Base-by-base conservation (phyloP, 2,113 vertebrate species). In the Neolamprologus longior region DNA sequence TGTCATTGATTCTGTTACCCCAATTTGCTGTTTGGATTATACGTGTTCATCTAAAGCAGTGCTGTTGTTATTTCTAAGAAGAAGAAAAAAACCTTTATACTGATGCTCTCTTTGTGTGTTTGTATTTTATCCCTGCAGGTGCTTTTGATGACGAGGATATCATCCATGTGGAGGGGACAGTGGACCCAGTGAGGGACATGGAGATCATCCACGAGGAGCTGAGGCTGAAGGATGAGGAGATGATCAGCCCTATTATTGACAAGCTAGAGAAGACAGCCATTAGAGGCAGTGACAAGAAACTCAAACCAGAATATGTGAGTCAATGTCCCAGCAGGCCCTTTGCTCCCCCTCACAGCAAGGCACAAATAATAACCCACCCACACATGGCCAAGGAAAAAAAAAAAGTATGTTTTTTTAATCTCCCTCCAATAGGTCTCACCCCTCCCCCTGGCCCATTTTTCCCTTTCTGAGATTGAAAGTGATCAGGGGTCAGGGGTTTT, bases 81-180 rank as follows among this genome's bases (percentile, higher is more conserved):
- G 61, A 40, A 63, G 7, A 40, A 53, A 37, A 76, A 24, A 73
- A 26, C 58, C 28, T 55, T 31, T 40, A n/a, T 2, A 26, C 63
- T 54, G 19, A 83, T 84, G 11, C 12, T 84, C 19, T 80, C 17
- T 53, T 2, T 80, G 17, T 68, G 47, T 93, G 81, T 82, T 82
- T 93, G 57, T 90, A 80, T 94, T 50, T 66, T 55, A 7, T 87
- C 80, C 5, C 90, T 61, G 86, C 89, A 97, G 96, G 98, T 93
- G 98, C 97, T 26, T 99, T 99, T 94, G 98, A 99, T 95, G 98
- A 99, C 92, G 98, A 99, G 96, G 99, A 99, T 95, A 99, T 99
- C 94, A 98, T 98, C 28, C 98, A 99, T n/a, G 96, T 99, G 87
- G 98, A 99, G 97, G 98, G 98, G 92, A 98, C 96, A 8, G 98